Evolutionary conservation across 2,113 vertebrate species (phyloP).

Genomic region (Megaceryle torquata): DNA sequence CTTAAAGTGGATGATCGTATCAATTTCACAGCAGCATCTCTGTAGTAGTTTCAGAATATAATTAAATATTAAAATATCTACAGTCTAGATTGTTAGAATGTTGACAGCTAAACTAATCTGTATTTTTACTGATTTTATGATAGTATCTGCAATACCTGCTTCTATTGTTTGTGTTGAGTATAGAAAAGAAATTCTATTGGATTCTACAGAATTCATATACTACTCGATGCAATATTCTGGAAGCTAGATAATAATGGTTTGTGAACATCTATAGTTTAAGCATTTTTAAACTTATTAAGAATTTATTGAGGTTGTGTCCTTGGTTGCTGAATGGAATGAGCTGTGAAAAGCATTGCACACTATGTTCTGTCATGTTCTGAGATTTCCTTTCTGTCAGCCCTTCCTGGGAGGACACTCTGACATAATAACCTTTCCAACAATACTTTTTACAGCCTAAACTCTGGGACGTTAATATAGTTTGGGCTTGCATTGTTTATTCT

Average conservation of each 20-base stretch:
- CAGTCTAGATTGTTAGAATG: not conserved
- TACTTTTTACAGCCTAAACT: not conserved
- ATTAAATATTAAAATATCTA: conserved; percentile 28
- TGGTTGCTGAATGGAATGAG: conserved; percentile 1
- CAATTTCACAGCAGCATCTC: not conserved
- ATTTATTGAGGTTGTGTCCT: conserved; percentile 44
- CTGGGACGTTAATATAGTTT: not conserved
- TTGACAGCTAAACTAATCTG: not conserved
- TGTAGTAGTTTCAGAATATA: not conserved
- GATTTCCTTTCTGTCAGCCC: not conserved
- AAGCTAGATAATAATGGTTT: not conserved
- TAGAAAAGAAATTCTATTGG: not conserved
- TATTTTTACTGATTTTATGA: not conserved
- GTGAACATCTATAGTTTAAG: conserved; percentile 5
- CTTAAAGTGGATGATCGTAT: not conserved
- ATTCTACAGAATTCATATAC: not conserved
- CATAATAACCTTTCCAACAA: not conserved
- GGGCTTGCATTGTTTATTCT: not conserved
- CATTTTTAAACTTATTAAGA: conserved; percentile 41
- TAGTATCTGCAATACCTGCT: not conserved
- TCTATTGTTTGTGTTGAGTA: not conserved
- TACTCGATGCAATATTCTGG: not conserved
- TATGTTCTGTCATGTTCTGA: not conserved
- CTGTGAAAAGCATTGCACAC: not conserved
- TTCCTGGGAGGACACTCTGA: not conserved